These are phyloP conservation scores for Drosophila equinoxialis DNA, from an alignment of 1,140 invertebrate species.

Conservation along the genomic window DNA sequence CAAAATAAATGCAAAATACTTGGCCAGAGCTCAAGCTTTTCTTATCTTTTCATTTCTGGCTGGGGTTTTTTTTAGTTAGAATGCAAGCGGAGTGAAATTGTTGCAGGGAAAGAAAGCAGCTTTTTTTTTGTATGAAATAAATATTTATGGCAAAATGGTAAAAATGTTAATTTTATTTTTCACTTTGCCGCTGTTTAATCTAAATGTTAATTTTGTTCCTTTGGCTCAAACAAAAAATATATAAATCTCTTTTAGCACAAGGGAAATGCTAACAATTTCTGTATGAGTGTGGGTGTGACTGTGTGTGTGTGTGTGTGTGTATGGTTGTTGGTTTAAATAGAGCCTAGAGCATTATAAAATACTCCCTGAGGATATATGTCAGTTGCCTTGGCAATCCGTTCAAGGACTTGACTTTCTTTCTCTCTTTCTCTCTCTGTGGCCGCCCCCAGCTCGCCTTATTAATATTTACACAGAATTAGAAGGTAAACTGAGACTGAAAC, in stretches of 20 bases:
- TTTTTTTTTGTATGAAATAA: conserved; percentile 57
- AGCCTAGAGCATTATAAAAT: conserved; percentile 56
- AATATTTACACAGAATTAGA: conserved; percentile 30
- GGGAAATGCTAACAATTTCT: neutral
- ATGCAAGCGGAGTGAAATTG: conserved; percentile 54
- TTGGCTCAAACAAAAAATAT: conserved; percentile 31
- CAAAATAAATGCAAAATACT: conserved; percentile 68
- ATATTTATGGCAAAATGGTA: conserved; percentile 78
- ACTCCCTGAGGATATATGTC: conserved; percentile 59
- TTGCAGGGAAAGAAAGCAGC: conserved; percentile 31
- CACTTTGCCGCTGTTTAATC: conserved; percentile 66
- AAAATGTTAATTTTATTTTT: conserved; percentile 24
- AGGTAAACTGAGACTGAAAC: conserved; percentile 2
- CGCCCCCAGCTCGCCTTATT: conserved; percentile 12
- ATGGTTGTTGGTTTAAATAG: conserved; percentile 58
- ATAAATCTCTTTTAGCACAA: conserved; percentile 69
- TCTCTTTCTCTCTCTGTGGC: neutral
- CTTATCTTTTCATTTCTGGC: conserved; percentile 4
- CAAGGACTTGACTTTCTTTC: neutral
- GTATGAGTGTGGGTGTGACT: conserved; percentile 14
- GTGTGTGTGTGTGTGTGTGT: conserved; percentile 25
- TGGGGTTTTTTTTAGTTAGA: conserved; percentile 36
- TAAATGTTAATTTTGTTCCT: conserved; percentile 69
- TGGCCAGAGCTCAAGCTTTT: conserved; percentile 13
- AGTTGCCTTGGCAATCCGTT: conserved; percentile 46